phyloP scores from a whole-genome alignment of 2,113 vertebrate species.

The Holacanthus passer region DNA sequence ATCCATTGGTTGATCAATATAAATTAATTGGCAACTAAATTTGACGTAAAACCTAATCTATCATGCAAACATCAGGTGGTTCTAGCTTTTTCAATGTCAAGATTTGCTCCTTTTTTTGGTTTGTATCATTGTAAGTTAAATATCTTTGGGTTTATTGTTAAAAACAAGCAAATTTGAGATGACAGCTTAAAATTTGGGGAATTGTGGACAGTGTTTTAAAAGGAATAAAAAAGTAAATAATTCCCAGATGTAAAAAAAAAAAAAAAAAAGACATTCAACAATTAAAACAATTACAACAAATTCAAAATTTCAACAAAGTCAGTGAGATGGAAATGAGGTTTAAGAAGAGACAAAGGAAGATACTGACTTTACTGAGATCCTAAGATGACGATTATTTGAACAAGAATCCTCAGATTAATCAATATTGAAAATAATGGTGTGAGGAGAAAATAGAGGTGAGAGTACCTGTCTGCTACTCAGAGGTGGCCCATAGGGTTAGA shows the following conservation, averaged over 20 bases:
- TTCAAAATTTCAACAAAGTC: neutral
- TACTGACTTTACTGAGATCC: neutral
- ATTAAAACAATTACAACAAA: neutral
- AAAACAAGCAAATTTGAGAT: neutral
- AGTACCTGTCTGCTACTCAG: conserved; percentile 70
- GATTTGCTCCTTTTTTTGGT: neutral
- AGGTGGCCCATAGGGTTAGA: conserved; percentile 95
- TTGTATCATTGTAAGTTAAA: neutral
- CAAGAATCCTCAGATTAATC: neutral
- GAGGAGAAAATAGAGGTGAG: neutral
- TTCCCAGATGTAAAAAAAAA: neutral
- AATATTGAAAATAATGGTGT: too few relatives aligned
- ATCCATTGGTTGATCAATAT: neutral
- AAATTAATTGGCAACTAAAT: neutral
- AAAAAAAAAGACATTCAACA: neutral
- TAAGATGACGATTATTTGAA: neutral
- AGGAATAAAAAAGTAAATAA: neutral
- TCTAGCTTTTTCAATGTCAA: neutral
- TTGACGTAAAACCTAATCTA: too few relatives aligned
- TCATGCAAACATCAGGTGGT: neutral
- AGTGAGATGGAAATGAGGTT: neutral
- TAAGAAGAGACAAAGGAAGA: neutral
- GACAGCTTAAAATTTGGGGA: neutral
- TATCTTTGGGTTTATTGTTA: neutral
- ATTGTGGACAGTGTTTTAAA: neutral